Base-by-base conservation (phyloP, 2,797 vertebrate genomes). In the Anguilla marmorata region DNA sequence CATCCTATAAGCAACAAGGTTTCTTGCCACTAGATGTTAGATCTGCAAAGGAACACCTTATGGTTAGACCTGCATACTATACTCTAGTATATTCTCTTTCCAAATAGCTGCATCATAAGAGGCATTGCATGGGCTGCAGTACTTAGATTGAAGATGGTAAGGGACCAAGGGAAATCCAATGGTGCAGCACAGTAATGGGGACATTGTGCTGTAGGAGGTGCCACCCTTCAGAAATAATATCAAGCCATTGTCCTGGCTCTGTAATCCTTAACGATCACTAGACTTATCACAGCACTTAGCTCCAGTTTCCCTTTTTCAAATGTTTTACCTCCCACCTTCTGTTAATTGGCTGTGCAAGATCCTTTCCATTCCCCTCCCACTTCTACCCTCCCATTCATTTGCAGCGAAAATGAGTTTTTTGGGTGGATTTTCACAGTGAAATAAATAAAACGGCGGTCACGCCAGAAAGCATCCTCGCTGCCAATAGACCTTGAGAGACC, bases 401-500 rank as follows among this genome's bases (percentile, higher is more conserved):
- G 33, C 14, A 19, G 37, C 33, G 30, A 37, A 79, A 45, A 16
- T 14, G 37, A 45, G 33, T 79, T 79, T 79, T 79, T 5, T 9
- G 14, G 24, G 12, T 16, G 3, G 14, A 79, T 79, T 79, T 79
- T 33, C n/a, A 69, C 72, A 37, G 30, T 33, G 9, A 79, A 45
- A 79, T 79, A 72, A 72, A 30, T 30, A 41, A 54, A n/a, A n/a
- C 54, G 12, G 56, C 33, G 79, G 21, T 54, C 50, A 84, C 14
- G 14, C 11, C 83, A 5, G 27, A 30, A 56, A 84, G 33, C 27
- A 84, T 12, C 83, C 9, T 56, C 83, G 27, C 27, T 27, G 50
- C n/a, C 83, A 84, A 54, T 84, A n/a, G 24, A 84, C 83, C 52
- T 84, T 9, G 41, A 30, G 48, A 30, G 82, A 27, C 50, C 50